Conservation (phyloP, 2,888 invertebrate genomes). For the Bruchidius siliquastri region DNA sequence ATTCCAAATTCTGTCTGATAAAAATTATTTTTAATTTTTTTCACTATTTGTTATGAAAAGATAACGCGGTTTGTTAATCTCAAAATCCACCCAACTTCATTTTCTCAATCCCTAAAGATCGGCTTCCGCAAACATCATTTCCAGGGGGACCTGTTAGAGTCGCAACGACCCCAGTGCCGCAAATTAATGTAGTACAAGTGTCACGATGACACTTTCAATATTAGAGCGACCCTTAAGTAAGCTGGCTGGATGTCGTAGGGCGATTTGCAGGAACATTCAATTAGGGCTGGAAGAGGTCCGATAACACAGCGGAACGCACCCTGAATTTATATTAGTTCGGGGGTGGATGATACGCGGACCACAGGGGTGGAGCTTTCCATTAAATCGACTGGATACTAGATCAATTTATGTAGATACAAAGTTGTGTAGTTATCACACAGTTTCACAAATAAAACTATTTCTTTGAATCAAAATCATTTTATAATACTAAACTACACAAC, state of each 20-base stretch:
- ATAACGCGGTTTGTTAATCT: no score
- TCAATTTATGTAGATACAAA: no score
- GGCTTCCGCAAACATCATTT: not conserved
- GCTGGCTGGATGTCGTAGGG: conserved; percentile 36
- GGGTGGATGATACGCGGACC: conserved; percentile 12
- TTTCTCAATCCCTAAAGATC: not conserved
- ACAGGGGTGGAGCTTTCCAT: not conserved
- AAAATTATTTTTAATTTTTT: no score
- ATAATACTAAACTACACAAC: no score
- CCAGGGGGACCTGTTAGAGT: not conserved
- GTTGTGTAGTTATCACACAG: no score
- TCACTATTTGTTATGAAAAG: no score
- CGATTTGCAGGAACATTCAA: conserved; percentile 39
- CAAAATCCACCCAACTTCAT: no score
- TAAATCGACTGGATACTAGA: no score
- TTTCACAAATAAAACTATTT: no score
- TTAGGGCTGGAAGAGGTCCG: conserved; percentile 37
- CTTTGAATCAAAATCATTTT: no score
- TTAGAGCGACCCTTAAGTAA: conserved; percentile 35
- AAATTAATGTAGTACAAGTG: conserved; percentile 39
- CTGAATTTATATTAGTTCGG: conserved; percentile 39
- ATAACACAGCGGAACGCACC: conserved; percentile 42
- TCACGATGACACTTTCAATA: conserved; percentile 41
- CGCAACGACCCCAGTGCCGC: not conserved
- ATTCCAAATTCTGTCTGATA: no score